Base-by-base conservation (phyloP, 2,113 vertebrate species). In the Phaetusa simplex region DNA sequence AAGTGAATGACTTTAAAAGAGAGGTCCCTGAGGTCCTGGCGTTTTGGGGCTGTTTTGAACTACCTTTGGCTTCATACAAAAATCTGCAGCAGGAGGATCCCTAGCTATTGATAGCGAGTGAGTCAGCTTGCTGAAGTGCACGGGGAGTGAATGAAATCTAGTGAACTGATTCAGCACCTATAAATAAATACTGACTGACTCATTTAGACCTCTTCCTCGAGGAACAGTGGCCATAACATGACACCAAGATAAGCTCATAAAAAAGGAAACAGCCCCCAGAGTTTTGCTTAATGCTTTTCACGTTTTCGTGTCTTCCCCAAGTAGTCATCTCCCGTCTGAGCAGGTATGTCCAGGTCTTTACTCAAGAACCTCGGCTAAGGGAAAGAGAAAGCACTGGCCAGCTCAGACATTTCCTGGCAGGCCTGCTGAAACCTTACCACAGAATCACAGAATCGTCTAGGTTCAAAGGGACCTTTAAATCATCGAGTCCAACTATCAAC, bases 351-450 rank as follows among this genome's bases (percentile, higher is more conserved):
- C 4, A 8, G 16, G 12, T 7, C 59, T 34, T 14, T 18, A 11
- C 2, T 34, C 16, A 4, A n/a, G 42, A 21, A 3, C 43, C 34
- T 3, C 1, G 4, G 42, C 59, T 3, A 55, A 24, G 5, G 8
- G 58, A 10, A 49, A 32, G 3, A 1, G 32, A 22, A 8, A n/a
- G 8, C 14, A 0, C 21, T 0, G 27, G 13, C 11, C n/a, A 1
- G 10, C 0, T 9, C 19, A 2, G 5, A 4, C 21, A 2, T 4
- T 5, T 12, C 23, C 53, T 1, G 18, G 4, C 24, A 6, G 24
- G 6, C 11, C 26, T 1, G 11, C 2, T 4, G 19, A 14, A 1
- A 30, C 2, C 38, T 3, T 1, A 5, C 16, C 29, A 62, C 4
- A 61, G 59, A 61, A 61, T 24, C n/a, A 61, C 23, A 38, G n/a